Base-by-base conservation (phyloP, 2,888 invertebrate genomes). In the Neria commutata region DNA sequence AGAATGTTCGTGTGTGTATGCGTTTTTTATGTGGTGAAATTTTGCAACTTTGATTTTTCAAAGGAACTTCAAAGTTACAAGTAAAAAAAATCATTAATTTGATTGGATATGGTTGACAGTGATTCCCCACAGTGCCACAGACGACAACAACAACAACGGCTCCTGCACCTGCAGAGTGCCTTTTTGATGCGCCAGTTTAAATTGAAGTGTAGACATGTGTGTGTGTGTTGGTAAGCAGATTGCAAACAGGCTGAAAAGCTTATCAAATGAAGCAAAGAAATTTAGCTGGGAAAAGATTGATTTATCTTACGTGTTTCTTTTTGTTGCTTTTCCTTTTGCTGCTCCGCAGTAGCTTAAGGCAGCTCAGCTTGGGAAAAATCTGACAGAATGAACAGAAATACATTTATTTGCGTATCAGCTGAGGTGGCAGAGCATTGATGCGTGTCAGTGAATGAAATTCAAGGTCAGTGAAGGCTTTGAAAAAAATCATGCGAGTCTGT, bases 61-160 rank as follows among this genome's bases (percentile, higher is more conserved):
- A 16, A 48, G 19, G 16, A 29, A 33, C 21, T 21, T 34, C 21
- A 33, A 50, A 33, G 17, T 14, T 29, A 29, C 33, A 10, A 50
- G 14, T 10, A n/a, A n/a, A n/a, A n/a, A n/a, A n/a, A n/a, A n/a
- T 62, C 65, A 68, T 72, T 67, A 62, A 66, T 68, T 63, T 70
- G 59, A 68, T 70, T 70, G 61, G 57, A 60, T 29, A 37, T 58
- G 58, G 45, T 37, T 37, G 37, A 37, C 37, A 37, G n/a, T 10
- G 37, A 37, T n/a, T n/a, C n/a, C n/a, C n/a, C n/a, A n/a, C 23
- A 11, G 23, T 21, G 17, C 45, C 19, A 17, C 40, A 14, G 25
- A 16, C 26, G 25, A 23, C 24, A 25, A 19, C 11, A 16, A 10
- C 14, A 19, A 19, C n/a, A n/a, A n/a, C n/a, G n/a, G n/a, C n/a